Base-by-base conservation (phyloP, 2,797 vertebrate species). In the Taeniopygia guttata region DNA sequence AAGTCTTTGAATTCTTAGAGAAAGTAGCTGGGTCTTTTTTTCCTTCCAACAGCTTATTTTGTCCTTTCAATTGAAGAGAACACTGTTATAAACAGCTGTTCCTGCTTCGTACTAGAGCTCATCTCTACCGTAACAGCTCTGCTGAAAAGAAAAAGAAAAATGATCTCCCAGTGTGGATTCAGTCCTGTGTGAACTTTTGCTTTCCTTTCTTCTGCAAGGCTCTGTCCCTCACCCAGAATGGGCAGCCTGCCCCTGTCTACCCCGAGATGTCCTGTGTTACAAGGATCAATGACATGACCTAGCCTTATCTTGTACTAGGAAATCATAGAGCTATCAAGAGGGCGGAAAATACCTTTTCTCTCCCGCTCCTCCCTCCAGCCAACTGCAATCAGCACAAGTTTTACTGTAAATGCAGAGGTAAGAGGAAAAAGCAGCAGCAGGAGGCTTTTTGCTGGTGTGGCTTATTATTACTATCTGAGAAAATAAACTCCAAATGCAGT, bases 261-360 rank as follows among this genome's bases (percentile, higher is more conserved):
- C 42, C 52, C 1, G 13, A 32, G 52, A 81, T 45, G 59, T 64
- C 76, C 91, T 63, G 51, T 6, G 3, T 72, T 85, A 63, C 54
- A 81, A 79, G 25, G 49, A 66, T 93, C 85, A 88, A 20, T 55
- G 63, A 60, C 55, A 62, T 1, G 16, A 76, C 38, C 63, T 40
- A 48, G 23, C 45, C 85, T 91, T 93, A 90, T 67, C 89, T 93
- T 5, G 3, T 56, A 42, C 80, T 84, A 51, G 63, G 72, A 90
- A 94, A 82, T 82, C 52, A 88, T 49, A 90, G 83, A 76, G 59
- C 76, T 88, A 56, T 69, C 60, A 66, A 45, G 91, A 93, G 76
- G 46, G 45, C 0, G 5, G 73, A 94, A 97, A 91, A 84, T 73
- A 91, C 52, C 34, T 94, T 88, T 94, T 90, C 63, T 76, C 25